Conservation (phyloP, 2,113 vertebrate species). For the Cairina moschata region DNA sequence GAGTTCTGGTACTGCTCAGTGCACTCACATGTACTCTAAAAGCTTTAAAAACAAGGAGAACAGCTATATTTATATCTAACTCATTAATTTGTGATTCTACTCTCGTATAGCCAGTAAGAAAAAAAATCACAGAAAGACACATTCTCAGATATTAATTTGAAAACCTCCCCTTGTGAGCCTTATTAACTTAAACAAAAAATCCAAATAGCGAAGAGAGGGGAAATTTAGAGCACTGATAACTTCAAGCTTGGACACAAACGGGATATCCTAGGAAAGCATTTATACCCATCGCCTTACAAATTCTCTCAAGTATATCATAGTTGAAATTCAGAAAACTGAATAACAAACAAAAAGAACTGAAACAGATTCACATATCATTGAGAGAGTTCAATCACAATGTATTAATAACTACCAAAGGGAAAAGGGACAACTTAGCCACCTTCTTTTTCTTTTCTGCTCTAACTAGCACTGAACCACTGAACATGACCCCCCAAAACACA, state of each 20-base stretch:
- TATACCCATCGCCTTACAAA: slow-evolving; percentile 2
- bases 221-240: background rate
- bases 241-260: background rate
- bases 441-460: background rate
- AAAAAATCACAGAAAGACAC: background rate
- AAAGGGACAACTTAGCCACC: background rate
- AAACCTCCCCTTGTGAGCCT: background rate
- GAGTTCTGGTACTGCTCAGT: background rate
- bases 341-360: background rate
- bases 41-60: background rate
- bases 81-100: background rate
- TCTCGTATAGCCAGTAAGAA: background rate
- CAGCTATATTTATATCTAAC: background rate
- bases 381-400: slow-evolving; percentile 44
- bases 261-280: slow-evolving; percentile 8
- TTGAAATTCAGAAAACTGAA: slow-evolving; percentile 41
- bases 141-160: background rate
- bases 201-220: background rate
- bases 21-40: background rate
- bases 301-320: background rate
- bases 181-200: background rate
- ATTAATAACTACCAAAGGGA: background rate
- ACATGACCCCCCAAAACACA: background rate
- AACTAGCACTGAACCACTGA: background rate
- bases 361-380: background rate